Base-by-base conservation (phyloP, 2,113 vertebrate species). In the Osmerus eperlanus region DNA sequence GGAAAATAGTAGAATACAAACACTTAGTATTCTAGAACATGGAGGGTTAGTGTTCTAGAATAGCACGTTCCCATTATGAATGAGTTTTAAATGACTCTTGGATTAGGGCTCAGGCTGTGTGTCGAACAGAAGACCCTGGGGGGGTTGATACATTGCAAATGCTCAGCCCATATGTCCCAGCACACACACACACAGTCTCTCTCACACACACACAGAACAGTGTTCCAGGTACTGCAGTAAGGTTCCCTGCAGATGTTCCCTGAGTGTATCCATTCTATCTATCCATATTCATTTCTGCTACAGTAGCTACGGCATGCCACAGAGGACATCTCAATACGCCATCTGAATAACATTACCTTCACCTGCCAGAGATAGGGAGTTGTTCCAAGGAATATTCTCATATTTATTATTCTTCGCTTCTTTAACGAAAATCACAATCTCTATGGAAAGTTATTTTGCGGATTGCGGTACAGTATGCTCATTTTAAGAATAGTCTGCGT, bases 241-340 rank as follows among this genome's bases (percentile, higher is more conserved):
- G 68, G 71, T 65, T 67, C 72, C 68, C 77, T 28, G 67, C 72
- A 32, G 28, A 41, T 67, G 51, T 28, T 21, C 63, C 41, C 62
- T 77, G 75, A 54, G 56, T 59, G 4, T 21, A 3, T n/a, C 16
- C 36, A 67, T 68, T 36, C 16, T 58, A 67, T 68, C 56, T 47
- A 74, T 79, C 77, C 77, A 74, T 70, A 79, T 79, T 79, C 67
- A 75, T 79, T 62, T 53, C 21, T 55, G 62, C 67, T 54, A 9
- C 76, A 70, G 65, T 14, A 51, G 36, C 41, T 14, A 47, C 41
- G 41, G 41, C 41, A 47, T 47, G 51, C 18, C 16, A 56, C 71
- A 70, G 71, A 70, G 72, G 53, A 78, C 61, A 25, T 32, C 59
- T 69, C 54, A 59, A 19, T 65, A 29, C 65, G 19, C 36, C 65